These are phyloP conservation scores for Lepidiolamprologus cunningtoni DNA, from an alignment of 2,113 vertebrate genomes.

Conservation along the genomic window DNA sequence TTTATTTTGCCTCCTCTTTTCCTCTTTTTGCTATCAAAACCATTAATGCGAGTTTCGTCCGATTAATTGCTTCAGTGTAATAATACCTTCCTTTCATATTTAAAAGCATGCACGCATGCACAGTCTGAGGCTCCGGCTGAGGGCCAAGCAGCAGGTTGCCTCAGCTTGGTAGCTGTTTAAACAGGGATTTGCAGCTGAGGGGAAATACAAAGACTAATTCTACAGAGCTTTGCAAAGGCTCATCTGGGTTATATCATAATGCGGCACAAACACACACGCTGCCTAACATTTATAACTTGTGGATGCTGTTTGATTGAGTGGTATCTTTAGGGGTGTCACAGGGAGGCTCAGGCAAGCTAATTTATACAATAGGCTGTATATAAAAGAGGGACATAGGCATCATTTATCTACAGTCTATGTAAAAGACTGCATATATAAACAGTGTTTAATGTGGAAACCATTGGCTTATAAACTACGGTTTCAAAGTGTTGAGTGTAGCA, in stretches of 20 bases:
- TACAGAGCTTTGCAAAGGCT: background rate
- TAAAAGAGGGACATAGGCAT: background rate
- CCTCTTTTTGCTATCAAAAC: background rate
- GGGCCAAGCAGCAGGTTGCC: slow-evolving; percentile 10
- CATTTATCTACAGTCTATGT: background rate
- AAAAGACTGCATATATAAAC: background rate
- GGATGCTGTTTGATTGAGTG: background rate
- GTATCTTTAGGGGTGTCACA: background rate
- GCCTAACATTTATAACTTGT: background rate
- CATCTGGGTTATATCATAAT: slow-evolving; percentile 15
- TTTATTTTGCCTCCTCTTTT: background rate
- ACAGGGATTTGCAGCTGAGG: background rate
- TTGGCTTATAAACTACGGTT: background rate
- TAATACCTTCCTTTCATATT: background rate
- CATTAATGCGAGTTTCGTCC: background rate
- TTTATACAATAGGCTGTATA: background rate
- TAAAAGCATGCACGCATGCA: background rate
- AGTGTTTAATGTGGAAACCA: background rate
- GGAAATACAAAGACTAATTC: slow-evolving; percentile 13
- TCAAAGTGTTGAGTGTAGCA: background rate
- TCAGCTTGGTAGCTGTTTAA: slow-evolving; percentile 21
- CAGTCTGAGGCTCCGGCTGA: background rate
- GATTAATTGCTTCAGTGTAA: background rate
- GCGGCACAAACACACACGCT: background rate
- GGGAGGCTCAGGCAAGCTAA: background rate